Conservation (phyloP, 1,140 invertebrate genomes). For the Coptotermes formosanus region DNA sequence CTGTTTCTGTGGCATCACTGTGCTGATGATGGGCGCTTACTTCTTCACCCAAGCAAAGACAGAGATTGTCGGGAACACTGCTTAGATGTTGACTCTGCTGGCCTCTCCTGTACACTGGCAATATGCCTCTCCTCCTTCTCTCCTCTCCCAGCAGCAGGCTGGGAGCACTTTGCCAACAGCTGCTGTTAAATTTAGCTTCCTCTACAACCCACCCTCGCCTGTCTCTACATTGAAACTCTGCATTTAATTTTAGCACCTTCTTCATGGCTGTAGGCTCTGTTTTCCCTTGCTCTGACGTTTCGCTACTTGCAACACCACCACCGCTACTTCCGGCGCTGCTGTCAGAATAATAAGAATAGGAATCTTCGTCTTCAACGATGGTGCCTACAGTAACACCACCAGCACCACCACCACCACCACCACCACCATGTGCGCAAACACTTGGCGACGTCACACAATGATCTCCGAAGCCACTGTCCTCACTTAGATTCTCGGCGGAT, state of each 20-base stretch:
- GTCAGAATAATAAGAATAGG: constrained; percentile 27
- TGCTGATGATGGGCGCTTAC: neutral
- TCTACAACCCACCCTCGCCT: constrained; percentile 31
- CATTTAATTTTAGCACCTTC: constrained; percentile 29
- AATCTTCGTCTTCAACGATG: constrained; percentile 31
- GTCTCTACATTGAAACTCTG: neutral
- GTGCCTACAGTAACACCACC: constrained; percentile 11
- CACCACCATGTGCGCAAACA: neutral
- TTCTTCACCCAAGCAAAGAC: neutral
- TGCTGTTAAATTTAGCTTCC: constrained; percentile 41
- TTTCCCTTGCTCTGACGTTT: constrained; percentile 9
- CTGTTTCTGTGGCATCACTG: neutral
- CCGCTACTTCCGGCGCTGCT: constrained; percentile 28
- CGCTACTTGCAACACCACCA: constrained; percentile 19
- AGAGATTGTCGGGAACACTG: constrained; percentile 5
- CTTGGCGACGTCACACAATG: constrained; percentile 25
- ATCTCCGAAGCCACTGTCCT: constrained; percentile 72
- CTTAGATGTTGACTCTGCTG: neutral
- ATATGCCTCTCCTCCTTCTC: neutral
- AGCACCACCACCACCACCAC: neutral
- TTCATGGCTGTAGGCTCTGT: no score
- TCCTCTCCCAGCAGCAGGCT: constrained; percentile 29
- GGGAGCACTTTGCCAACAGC: constrained; percentile 30
- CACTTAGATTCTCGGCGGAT: constrained; percentile 70
- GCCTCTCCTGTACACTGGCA: neutral